Base-by-base conservation (phyloP, 2,113 vertebrate species). In the Lepidothrix coronata region DNA sequence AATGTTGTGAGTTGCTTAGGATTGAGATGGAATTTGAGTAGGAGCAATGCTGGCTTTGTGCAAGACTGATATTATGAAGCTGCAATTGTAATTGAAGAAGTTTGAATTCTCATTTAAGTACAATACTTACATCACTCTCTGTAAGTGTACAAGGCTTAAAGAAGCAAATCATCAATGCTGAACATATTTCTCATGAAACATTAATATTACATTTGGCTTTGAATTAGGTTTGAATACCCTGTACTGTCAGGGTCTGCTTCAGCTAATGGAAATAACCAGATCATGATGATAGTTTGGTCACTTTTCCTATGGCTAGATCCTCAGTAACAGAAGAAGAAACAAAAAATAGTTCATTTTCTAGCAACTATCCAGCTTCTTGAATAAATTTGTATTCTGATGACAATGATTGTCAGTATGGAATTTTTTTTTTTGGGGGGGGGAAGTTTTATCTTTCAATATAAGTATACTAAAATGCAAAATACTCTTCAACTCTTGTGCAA, bases 371-470 rank as follows among this genome's bases (percentile, higher is more conserved):
- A 39, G 14, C 4, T 51, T 77, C 5, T 59, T 88, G 41, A 73
- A 83, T 48, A 48, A 79, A 81, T 74, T 31, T 62, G 5, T 31
- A 49, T 79, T 79, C 48, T 35, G 16, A 11, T 68, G 1, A 55
- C 55, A 68, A 14, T 14, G 17, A 28, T 27, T 27, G 5, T 33
- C 35, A 28, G 4, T 31, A 59, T 8, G 51, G n/a, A 80, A 37
- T 27, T 58, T 1, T 58, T 1, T 41, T 48, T 20, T 13, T 17
- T 5, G 14, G 6, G 3, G 3, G 3, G 0, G 7, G 6, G 3
- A 24, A 8, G 0, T 23, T 75, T 82, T 67, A 59, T 20, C 2
- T 57, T 87, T 74, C 17, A 37, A 8, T 70, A 73, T 19, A 70
- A 84, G 52, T 39, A 44, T 5, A 24, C 2, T 19, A 33, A 77